A percentile compares a stretch with the other conserved stretches of the same genome.
Evolutionary conservation across 2,113 vertebrate genomes (phyloP).

Genomic region (Archilochus colubris): DNA sequence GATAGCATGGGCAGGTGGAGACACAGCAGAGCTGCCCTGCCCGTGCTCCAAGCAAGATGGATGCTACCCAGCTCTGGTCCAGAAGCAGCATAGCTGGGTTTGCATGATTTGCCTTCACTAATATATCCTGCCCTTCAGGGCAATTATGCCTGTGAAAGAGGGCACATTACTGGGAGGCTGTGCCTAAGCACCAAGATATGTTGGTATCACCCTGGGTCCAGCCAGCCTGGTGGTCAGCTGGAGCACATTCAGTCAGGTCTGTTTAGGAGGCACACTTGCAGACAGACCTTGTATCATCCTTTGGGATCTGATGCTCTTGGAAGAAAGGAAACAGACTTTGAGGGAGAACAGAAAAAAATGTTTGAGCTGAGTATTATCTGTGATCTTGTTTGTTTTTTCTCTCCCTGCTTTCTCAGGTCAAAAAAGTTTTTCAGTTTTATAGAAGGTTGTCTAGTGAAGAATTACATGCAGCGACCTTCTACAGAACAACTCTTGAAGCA

Average conservation of each 20-base stretch:
- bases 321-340: neutral
- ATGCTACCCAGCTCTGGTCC: neutral
- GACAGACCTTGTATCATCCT: neutral
- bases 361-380: neutral
- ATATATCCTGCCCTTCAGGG: neutral
- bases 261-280: neutral
- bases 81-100: neutral
- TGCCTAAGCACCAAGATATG: neutral
- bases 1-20: neutral
- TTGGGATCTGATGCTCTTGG: neutral
- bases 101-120: neutral
- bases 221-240: neutral
- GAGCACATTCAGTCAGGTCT: neutral
- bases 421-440: constrained; percentile 99
- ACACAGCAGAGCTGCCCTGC: neutral
- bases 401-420: constrained; percentile 79
- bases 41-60: neutral
- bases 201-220: neutral
- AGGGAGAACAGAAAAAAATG: neutral
- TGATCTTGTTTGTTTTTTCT: neutral
- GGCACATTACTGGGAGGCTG: neutral
- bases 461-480: constrained; percentile 94
- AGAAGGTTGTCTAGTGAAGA: constrained; percentile 98
- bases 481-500: constrained; percentile 97
- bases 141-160: neutral